phyloP scores from a whole-genome alignment of 2,888 invertebrate genomes.

The Spodoptera littoralis region DNA sequence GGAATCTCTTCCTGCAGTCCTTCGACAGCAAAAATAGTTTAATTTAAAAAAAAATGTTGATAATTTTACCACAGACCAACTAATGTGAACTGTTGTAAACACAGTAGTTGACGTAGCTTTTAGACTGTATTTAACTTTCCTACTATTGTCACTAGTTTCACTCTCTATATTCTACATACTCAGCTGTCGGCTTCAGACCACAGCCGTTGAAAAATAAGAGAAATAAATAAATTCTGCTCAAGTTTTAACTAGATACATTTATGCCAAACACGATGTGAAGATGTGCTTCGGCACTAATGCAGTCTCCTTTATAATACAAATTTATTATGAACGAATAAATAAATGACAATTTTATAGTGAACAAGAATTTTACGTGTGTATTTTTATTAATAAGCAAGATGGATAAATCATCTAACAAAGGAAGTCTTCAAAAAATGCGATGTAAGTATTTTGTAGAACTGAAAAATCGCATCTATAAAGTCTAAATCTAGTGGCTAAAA shows the following conservation, averaged over 20 bases:
- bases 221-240: constrained; percentile 5
- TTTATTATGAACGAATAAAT: constrained; percentile 20
- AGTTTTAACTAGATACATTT: constrained; percentile 31
- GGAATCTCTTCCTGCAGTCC: too few relatives aligned
- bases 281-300: constrained; percentile 38
- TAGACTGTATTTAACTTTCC: too few relatives aligned
- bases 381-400: neutral
- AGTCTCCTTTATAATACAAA: neutral
- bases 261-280: constrained; percentile 20
- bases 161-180: too few relatives aligned
- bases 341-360: too few relatives aligned
- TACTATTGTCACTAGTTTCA: too few relatives aligned
- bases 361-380: too few relatives aligned
- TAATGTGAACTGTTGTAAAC: too few relatives aligned
- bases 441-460: constrained; percentile 26
- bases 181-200: too few relatives aligned
- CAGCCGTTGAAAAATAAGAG: too few relatives aligned
- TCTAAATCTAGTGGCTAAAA: constrained; percentile 18
- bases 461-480: constrained; percentile 28
- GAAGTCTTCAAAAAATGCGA: constrained; percentile 31
- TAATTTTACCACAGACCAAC: neutral
- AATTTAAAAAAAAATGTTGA: neutral
- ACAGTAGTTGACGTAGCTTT: too few relatives aligned
- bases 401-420: constrained; percentile 42
- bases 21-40: too few relatives aligned